Evolutionary conservation across 1,140 invertebrate species (phyloP).

Genomic region (Heliothis subflexa): DNA sequence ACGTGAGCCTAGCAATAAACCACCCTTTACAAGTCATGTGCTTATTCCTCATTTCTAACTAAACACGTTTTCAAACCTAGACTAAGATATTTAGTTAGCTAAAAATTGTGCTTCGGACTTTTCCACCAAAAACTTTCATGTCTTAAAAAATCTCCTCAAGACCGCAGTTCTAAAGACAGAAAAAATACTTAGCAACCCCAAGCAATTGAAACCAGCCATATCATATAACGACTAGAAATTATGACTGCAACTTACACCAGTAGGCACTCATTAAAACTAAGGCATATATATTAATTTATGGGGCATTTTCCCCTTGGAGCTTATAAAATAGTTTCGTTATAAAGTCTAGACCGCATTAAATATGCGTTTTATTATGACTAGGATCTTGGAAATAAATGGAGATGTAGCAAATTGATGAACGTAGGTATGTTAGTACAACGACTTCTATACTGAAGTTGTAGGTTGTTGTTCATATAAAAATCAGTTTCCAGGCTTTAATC

Average conservation of each 20-base stretch:
- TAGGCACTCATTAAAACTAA: conserved; percentile 38
- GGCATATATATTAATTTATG: conserved; percentile 40
- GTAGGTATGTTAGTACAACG: neutral
- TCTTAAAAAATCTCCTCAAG: neutral
- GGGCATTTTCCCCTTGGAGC: conserved; percentile 14
- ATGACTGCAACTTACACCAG: conserved; percentile 31
- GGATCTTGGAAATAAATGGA: neutral
- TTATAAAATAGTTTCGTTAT: conserved; percentile 30
- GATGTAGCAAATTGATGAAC: neutral
- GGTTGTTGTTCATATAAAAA: no score
- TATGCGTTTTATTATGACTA: conserved; percentile 25
- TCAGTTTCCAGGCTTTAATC: no score
- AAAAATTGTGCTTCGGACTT: no score
- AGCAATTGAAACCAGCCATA: conserved; percentile 18
- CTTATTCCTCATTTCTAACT: no score
- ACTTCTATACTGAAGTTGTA: no score
- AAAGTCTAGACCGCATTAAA: conserved; percentile 7
- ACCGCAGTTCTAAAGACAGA: neutral
- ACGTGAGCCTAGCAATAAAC: no score
- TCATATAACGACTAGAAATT: conserved; percentile 38
- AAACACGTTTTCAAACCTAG: no score
- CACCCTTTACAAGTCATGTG: no score
- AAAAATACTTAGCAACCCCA: conserved; percentile 8
- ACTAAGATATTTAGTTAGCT: no score
- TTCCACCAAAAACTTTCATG: neutral